A percentile compares a stretch with the other conserved stretches of the same genome.
phyloP scores from a whole-genome alignment of 2,888 invertebrate genomes.

The Criorhina ranunculi region DNA sequence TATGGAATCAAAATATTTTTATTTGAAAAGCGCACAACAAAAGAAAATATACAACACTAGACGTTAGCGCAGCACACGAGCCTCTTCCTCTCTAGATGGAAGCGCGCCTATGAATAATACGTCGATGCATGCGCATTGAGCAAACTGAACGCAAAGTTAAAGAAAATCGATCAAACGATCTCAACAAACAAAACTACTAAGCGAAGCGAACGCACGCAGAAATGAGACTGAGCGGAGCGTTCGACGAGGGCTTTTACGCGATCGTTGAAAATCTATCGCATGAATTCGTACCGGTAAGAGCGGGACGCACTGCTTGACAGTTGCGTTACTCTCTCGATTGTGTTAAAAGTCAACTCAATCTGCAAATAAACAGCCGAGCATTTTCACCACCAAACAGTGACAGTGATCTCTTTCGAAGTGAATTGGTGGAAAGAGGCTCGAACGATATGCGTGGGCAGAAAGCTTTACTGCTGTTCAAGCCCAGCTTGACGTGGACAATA shows the following conservation, averaged over 20 bases:
- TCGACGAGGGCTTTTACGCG: slow-evolving; percentile 31
- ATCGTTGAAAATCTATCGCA: slow-evolving; percentile 11
- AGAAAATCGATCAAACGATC: slow-evolving; percentile 63
- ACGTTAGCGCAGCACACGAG: slow-evolving; percentile 65
- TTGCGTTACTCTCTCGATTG: slow-evolving; percentile 48
- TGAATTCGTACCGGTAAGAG: slow-evolving; percentile 9
- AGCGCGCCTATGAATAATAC: slow-evolving; percentile 83
- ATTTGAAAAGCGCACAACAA: slow-evolving; percentile 47
- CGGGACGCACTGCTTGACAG: slow-evolving; percentile 36
- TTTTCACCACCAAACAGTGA: slow-evolving; percentile 1
- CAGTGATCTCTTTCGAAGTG: slow-evolving; percentile 26
- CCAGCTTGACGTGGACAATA: slow-evolving; percentile 39
- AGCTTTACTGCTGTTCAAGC: slow-evolving; percentile 45
- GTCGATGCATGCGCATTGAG: slow-evolving; percentile 77
- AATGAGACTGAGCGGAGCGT: slow-evolving; percentile 68
- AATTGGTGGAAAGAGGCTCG: slow-evolving; percentile 26
- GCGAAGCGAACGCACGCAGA: slow-evolving; percentile 67
- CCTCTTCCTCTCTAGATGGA: slow-evolving; percentile 83
- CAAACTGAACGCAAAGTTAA: slow-evolving; percentile 67
- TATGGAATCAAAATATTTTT: slow-evolving; percentile 39
- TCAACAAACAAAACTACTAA: slow-evolving; percentile 47
- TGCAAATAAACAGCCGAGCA: slow-evolving; percentile 41
- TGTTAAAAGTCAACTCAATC: slow-evolving; percentile 19
- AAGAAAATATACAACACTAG: slow-evolving; percentile 31
- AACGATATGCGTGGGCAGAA: slow-evolving; percentile 56